These are phyloP conservation scores for Torymus auratus DNA, from an alignment of 2,888 invertebrate genomes.

Conservation along the genomic window DNA sequence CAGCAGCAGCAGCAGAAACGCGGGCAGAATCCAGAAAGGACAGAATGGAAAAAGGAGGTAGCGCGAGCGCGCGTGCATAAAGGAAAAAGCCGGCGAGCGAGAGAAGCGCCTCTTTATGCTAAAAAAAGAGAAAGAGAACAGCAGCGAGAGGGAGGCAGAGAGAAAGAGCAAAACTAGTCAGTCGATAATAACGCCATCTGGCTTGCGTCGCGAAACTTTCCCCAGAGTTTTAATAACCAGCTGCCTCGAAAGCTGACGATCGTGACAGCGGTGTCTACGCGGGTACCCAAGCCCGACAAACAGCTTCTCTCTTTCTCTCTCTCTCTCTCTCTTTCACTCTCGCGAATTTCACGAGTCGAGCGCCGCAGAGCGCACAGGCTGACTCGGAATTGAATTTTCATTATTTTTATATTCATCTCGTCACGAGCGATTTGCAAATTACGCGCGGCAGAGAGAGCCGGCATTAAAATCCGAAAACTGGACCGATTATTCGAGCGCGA, in stretches of 20 bases:
- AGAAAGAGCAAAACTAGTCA: constrained; percentile 54
- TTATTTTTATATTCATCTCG: constrained; percentile 54
- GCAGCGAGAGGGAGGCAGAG: constrained; percentile 1
- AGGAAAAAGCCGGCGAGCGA: constrained; percentile 10
- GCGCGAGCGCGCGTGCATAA: constrained; percentile 38
- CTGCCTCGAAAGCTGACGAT: constrained; percentile 58
- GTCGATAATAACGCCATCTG: constrained; percentile 74
- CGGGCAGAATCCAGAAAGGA: not conserved
- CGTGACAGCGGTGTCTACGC: constrained; percentile 54
- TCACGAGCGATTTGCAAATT: constrained; percentile 47
- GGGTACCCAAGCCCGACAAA: constrained; percentile 32
- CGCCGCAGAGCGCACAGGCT: not conserved
- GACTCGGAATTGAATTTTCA: constrained; percentile 53
- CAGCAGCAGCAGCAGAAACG: not conserved
- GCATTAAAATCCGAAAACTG: too few species aligned
- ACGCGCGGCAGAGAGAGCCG: too few species aligned
- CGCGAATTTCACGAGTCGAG: constrained; percentile 32
- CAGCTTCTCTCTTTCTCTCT: constrained; percentile 36
- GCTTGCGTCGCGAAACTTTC: constrained; percentile 70
- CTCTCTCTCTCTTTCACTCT: constrained; percentile 1
- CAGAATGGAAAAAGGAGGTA: constrained; percentile 14
- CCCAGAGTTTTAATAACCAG: constrained; percentile 70
- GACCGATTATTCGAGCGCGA: too few species aligned
- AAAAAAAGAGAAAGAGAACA: constrained; percentile 19
- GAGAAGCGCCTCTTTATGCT: constrained; percentile 22